Evolutionary conservation across 1,140 invertebrate species (phyloP), one percentile per base, ranked within the genome.

Genomic region (Colletes latitarsis): DNA sequence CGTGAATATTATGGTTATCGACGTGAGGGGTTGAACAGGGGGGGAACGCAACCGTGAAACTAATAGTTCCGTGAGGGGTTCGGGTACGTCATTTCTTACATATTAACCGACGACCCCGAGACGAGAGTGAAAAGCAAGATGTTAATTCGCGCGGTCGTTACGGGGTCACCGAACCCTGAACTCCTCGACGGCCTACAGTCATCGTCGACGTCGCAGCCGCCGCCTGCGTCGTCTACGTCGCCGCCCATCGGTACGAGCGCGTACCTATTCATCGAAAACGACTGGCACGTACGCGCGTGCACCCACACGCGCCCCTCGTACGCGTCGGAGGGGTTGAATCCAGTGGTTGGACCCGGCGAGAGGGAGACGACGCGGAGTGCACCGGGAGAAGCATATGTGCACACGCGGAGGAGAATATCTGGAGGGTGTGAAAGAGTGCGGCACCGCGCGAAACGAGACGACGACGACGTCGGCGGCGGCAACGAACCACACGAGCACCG

Each of bases 81-180:
- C 43, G 60, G 69, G 30, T 10, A 55, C 39, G 41, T 30, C 49
- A 8, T 52, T 77, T 77, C 57, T 73, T 60, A 58, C 69, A 52
- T 78, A 72, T 73, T 64, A 78, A 72, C 68, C 30, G 60, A 19
- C 68, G 58, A 9, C 46, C 9, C 15, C 43, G 71, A 30, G 30
- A 15, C 12, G 60, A 76, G 69, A 72, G 66, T 46, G 72, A 81
- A 68, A 72, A 66, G 76, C 77, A 67, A 78, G 82, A 83, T 89
- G 71, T 89, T 90, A 89, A 91, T 91, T 91, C 89, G 81, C 77
- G 86, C 81, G 74, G 85, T 88, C 87, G 90, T 91, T 87, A 84
- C 80, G 89, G 69, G 89, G 90, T 91, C 90, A 89, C 71, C 86
- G 90, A 90, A 89, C 91, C 84, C 85, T 83, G 78, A 85, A 84